Percentiles rank a stretch among this genome's conserved stretches.
These are phyloP conservation scores for Chrysocyon brachyurus DNA, from an alignment of 2,797 vertebrate genomes.

Conservation along the genomic window DNA sequence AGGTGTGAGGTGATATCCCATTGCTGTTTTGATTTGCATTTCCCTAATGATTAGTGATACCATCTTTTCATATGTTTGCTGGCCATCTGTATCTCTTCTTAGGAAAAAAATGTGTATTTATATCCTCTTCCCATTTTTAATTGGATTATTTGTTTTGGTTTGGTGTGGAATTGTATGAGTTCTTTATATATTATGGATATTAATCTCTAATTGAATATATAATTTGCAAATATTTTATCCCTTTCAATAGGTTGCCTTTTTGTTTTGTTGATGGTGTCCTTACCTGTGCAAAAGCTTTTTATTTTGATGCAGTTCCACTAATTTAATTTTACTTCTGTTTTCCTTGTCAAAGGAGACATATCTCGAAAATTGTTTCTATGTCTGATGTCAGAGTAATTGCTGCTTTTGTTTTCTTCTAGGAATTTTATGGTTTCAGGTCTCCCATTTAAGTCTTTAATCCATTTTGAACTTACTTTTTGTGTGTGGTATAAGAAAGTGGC, in stretches of 20 bases:
- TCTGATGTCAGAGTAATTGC: background rate
- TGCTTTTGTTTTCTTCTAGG: background rate
- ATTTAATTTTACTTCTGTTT: background rate
- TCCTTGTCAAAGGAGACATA: background rate
- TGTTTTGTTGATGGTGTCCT: background rate
- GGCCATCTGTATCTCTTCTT: background rate
- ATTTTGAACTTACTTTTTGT: background rate
- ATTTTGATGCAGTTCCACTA: background rate
- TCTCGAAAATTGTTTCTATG: background rate
- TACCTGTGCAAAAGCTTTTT: background rate
- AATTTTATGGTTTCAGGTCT: background rate
- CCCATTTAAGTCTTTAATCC: background rate
- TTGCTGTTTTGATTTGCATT: background rate
- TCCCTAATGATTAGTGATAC: background rate
- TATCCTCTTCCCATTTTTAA: background rate
- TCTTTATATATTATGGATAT: background rate
- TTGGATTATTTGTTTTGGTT: background rate
- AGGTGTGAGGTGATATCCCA: background rate
- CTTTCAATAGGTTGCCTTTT: background rate
- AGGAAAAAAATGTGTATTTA: background rate
- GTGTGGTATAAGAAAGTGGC: background rate
- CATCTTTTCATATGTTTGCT: background rate
- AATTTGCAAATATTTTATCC: background rate
- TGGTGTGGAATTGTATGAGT: background rate
- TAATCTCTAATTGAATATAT: background rate